phyloP scores from a whole-genome alignment of 2,113 vertebrate genomes.

The Serilophus lunatus region DNA sequence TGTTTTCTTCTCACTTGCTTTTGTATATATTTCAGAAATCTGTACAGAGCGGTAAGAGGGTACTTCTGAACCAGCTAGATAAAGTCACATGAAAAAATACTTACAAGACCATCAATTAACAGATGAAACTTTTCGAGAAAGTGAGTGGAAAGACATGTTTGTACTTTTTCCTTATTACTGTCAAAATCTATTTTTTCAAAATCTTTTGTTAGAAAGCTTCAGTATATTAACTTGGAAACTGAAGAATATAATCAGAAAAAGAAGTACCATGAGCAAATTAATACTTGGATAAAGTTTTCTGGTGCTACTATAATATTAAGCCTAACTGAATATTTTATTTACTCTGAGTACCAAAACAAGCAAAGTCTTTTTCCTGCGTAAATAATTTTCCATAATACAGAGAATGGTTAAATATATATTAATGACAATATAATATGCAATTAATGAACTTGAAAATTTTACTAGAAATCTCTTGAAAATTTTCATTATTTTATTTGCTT shows the following conservation, averaged over 20 bases:
- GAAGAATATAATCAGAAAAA: neutral
- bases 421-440: neutral
- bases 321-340: neutral
- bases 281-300: neutral
- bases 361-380: neutral
- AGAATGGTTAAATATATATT: neutral
- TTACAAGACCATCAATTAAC: neutral
- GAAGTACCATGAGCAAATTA: neutral
- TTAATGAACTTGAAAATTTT: neutral
- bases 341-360: neutral
- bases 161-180: neutral
- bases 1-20: neutral
- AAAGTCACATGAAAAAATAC: conserved; percentile 23
- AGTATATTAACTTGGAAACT: neutral
- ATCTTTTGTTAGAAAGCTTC: neutral
- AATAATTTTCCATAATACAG: neutral
- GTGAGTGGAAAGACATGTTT: neutral
- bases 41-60: neutral
- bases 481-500: neutral
- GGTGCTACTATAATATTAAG: neutral
- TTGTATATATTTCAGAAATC: neutral
- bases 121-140: neutral
- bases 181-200: neutral
- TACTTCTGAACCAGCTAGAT: conserved; percentile 5
- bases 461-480: neutral